Evolutionary conservation across 2,797 vertebrate species (phyloP).

Genomic region (Phalanger gymnotis): DNA sequence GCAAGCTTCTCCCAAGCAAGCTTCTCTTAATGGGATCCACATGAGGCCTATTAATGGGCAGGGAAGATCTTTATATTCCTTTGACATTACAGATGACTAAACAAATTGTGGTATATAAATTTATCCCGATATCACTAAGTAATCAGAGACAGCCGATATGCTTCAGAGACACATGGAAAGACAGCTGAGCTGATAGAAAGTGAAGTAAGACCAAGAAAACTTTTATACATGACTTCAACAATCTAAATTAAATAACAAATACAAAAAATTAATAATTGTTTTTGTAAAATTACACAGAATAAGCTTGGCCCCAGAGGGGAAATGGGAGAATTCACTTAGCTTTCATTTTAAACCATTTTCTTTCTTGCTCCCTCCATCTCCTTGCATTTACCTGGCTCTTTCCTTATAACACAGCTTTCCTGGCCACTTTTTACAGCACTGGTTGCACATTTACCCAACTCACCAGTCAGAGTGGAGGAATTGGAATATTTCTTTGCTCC

Average conservation of each 20-base stretch:
- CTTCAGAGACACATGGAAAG: neutral
- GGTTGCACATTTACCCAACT: neutral
- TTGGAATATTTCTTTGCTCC: neutral
- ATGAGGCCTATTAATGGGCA: too few relatives aligned
- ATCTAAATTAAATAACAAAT: neutral
- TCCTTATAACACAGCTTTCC: too few relatives aligned
- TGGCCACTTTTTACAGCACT: neutral
- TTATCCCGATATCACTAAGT: neutral
- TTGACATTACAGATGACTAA: too few relatives aligned
- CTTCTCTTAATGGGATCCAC: too few relatives aligned
- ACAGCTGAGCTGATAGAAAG: neutral
- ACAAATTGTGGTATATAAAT: neutral
- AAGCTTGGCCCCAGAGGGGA: neutral
- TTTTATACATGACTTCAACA: neutral
- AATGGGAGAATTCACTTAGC: neutral
- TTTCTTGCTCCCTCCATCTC: neutral
- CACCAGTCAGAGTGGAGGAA: neutral
- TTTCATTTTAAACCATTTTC: neutral
- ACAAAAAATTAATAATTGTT: neutral
- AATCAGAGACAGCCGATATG: neutral
- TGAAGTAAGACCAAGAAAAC: neutral
- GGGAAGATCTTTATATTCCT: too few relatives aligned
- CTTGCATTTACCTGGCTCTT: too few relatives aligned
- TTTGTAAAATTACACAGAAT: neutral
- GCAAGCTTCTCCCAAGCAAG: too few relatives aligned